phyloP scores from a whole-genome alignment of 2,113 vertebrate species.

The Asarcornis scutulata region DNA sequence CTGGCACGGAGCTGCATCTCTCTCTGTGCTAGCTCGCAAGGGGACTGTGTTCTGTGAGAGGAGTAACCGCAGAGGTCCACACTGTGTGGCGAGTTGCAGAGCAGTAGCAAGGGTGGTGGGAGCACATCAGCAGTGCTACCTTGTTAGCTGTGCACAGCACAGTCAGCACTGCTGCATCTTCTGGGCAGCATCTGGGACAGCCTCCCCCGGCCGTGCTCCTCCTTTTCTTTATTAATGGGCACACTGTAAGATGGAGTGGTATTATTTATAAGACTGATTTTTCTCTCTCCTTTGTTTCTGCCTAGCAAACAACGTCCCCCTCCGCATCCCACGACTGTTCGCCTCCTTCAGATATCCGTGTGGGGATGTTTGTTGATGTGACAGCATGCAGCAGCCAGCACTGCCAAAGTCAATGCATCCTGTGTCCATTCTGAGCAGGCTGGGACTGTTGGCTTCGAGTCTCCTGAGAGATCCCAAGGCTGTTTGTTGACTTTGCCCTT shows the following conservation, averaged over 20 bases:
- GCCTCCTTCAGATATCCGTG: not conserved
- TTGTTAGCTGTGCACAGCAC: not conserved
- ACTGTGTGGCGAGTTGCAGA: not conserved
- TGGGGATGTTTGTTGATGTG: slow-evolving; percentile 40
- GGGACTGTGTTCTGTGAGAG: not conserved
- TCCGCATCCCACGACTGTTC: rapidly evolving
- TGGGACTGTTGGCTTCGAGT: not conserved
- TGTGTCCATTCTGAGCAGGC: not conserved
- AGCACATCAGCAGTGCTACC: not conserved
- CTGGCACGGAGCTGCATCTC: not conserved
- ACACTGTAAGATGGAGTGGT: not conserved
- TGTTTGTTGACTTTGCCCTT: slow-evolving; percentile 54
- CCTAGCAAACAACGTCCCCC: not conserved
- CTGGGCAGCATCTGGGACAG: not conserved
- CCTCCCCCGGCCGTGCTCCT: not conserved
- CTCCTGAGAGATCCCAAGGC: slow-evolving; percentile 6
- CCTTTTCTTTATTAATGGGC: not conserved
- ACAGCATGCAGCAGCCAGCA: not conserved
- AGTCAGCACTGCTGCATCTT: not conserved
- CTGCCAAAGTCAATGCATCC: slow-evolving; percentile 44
- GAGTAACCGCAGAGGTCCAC: not conserved
- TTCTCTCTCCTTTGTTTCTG: not conserved
- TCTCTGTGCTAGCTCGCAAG: not conserved
- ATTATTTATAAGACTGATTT: not conserved
- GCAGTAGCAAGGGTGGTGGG: not conserved